Percentiles rank a stretch among this genome's conserved stretches.
Conservation (phyloP, 2,797 vertebrate genomes). For the Phrynocephalus guinanensis region DNA sequence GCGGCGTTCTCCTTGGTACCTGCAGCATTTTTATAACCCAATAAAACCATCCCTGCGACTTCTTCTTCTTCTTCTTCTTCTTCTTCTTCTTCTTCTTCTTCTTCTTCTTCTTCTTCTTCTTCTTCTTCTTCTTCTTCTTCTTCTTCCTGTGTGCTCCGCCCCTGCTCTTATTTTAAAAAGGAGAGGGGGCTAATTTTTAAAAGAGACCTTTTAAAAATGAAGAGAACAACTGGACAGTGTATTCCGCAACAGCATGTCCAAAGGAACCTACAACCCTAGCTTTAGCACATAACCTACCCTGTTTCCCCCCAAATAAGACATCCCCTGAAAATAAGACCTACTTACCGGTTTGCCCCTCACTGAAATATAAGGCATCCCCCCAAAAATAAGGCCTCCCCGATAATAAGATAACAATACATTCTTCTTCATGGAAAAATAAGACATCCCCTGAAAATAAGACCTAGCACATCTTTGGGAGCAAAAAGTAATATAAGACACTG, state of each 20-base stretch:
- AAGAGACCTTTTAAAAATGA: background rate
- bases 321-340: too few relatives aligned
- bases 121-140: background rate
- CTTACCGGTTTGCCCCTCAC: too few relatives aligned
- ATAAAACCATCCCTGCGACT: conserved; percentile 3
- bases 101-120: background rate
- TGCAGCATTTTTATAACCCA: background rate
- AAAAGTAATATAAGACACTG: too few relatives aligned
- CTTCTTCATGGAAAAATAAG: too few relatives aligned
- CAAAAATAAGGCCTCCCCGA: too few relatives aligned
- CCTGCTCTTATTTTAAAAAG: background rate
- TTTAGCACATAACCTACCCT: too few relatives aligned
- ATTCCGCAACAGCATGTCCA: too few relatives aligned
- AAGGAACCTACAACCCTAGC: background rate
- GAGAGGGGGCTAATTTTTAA: background rate
- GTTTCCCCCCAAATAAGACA: too few relatives aligned
- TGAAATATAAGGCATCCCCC: too few relatives aligned
- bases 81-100: background rate
- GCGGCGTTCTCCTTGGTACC: background rate
- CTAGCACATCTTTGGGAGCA: too few relatives aligned
- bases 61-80: background rate
- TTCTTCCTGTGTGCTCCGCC: background rate
- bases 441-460: too few relatives aligned
- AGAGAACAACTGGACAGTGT: background rate
- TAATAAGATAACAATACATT: too few relatives aligned